phyloP scores from a whole-genome alignment of 23 tunicate species.

The Phallusia fumigata region DNA sequence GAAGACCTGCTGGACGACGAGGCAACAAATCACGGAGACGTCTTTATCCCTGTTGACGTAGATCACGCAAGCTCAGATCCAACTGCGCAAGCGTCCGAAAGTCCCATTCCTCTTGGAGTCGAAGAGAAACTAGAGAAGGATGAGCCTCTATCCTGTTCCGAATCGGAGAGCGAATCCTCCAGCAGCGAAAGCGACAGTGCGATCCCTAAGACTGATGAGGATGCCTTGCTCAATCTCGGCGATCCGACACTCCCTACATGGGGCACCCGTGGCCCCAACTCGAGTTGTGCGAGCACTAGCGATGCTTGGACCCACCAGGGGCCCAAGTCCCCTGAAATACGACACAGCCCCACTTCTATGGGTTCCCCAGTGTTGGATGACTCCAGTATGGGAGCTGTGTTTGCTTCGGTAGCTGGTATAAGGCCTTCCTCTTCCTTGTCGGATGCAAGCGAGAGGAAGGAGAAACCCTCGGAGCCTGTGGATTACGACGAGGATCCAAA shows the following conservation, averaged over 20 bases:
- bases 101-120: neutral
- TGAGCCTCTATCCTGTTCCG: neutral
- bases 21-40: neutral
- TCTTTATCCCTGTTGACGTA: neutral
- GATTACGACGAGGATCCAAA: no score
- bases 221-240: conserved; percentile 10
- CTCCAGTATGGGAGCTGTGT: conserved; percentile 32
- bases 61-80: neutral
- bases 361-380: neutral
- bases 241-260: conserved; percentile 67
- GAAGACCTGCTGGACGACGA: neutral
- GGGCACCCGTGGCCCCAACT: conserved; percentile 10
- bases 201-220: conserved; percentile 15
- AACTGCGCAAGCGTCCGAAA: neutral
- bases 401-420: conserved; percentile 2
- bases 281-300: neutral
- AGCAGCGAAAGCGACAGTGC: conserved; percentile 20
- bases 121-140: neutral
- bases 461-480: neutral
- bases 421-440: conserved; percentile 14
- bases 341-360: neutral
- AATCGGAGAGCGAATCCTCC: neutral
- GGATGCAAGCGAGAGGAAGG: neutral
- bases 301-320: neutral
- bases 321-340: neutral